phyloP scores from a whole-genome alignment of 2,113 vertebrate species.

The Ageneiosus marmoratus region DNA sequence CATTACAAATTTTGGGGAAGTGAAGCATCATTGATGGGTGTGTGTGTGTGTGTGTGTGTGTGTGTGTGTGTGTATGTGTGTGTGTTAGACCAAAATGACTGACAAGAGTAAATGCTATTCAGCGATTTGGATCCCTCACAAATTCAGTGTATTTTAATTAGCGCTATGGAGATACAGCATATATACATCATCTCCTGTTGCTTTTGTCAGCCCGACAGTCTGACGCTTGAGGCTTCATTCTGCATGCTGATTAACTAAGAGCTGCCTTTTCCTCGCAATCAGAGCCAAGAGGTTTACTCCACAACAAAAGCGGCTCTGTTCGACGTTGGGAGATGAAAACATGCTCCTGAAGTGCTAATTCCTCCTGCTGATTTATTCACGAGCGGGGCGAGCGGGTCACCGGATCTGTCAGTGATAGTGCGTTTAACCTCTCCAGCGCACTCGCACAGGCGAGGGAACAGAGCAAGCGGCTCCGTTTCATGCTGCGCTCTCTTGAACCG shows the following conservation, averaged over 20 bases:
- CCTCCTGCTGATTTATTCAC: constrained; percentile 44
- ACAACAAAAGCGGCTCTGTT: constrained; percentile 25
- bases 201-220: neutral
- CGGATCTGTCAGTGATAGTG: constrained; percentile 35
- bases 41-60: neutral
- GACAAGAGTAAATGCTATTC: constrained; percentile 9
- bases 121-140: neutral
- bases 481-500: constrained; percentile 43
- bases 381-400: constrained; percentile 17
- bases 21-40: neutral
- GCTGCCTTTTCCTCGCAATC: constrained; percentile 41
- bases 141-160: constrained; percentile 24
- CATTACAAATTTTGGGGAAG: neutral
- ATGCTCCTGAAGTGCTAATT: constrained; percentile 43
- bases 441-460: constrained; percentile 17
- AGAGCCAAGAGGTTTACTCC: constrained; percentile 36
- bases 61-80: neutral
- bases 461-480: constrained; percentile 28
- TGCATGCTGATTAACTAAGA: constrained; percentile 49
- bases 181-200: neutral
- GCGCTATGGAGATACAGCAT: neutral
- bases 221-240: neutral
- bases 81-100: neutral
- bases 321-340: constrained; percentile 32
- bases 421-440: constrained; percentile 43